These are phyloP conservation scores for Myotis pilosus DNA, from an alignment of 2,797 vertebrate genomes.

Conservation along the genomic window DNA sequence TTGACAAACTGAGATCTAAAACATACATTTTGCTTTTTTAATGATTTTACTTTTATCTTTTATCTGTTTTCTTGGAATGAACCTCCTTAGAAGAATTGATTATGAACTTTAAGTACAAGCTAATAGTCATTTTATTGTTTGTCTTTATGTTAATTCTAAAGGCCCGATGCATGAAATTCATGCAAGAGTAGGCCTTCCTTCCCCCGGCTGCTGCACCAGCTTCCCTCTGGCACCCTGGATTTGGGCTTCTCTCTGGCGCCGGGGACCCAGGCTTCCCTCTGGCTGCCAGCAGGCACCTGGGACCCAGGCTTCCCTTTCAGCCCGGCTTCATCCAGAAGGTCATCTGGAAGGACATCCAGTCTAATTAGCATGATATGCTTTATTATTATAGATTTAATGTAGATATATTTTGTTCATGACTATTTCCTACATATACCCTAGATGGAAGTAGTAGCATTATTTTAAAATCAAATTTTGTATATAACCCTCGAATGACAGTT, in stretches of 20 bases:
- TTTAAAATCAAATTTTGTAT: conserved; percentile 26
- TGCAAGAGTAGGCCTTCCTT: too few relatives aligned
- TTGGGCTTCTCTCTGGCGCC: too few relatives aligned
- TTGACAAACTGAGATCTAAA: background rate
- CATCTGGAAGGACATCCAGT: too few relatives aligned
- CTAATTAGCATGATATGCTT: too few relatives aligned
- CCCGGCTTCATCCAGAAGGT: too few relatives aligned
- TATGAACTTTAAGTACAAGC: conserved; percentile 10
- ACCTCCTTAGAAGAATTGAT: background rate
- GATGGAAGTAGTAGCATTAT: background rate
- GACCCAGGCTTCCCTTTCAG: too few relatives aligned
- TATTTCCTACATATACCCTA: background rate
- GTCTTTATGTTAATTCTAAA: conserved; percentile 5
- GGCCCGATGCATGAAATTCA: too few relatives aligned
- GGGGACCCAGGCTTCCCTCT: too few relatives aligned
- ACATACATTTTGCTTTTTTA: too few relatives aligned
- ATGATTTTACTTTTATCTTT: background rate
- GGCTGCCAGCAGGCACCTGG: too few relatives aligned
- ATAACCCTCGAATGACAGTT: conserved; percentile 3
- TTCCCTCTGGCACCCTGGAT: too few relatives aligned
- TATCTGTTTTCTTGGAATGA: background rate
- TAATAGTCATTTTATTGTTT: background rate
- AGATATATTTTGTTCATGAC: background rate
- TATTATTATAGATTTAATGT: background rate
- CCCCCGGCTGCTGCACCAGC: too few relatives aligned